Evolutionary conservation across 2,797 vertebrate species (phyloP), one percentile per base, ranked within the genome.

Genomic region (Myotis pilosus): DNA sequence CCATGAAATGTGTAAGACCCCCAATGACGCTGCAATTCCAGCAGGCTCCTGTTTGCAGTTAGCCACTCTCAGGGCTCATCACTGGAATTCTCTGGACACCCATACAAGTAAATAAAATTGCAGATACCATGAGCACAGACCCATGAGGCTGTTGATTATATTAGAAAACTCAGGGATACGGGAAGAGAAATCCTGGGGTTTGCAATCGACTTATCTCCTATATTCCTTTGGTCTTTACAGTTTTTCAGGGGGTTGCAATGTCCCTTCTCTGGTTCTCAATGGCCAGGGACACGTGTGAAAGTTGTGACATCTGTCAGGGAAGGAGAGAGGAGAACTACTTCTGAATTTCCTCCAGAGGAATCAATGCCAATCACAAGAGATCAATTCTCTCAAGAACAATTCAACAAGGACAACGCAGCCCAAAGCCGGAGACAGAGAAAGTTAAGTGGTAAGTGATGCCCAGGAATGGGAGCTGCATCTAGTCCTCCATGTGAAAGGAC

Each of bases 71-170:
- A 81, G 49, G 88, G 82, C 75, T 75, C 68, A 5, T 94, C 90
- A 28, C 60, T 53, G 51, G 85, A 92, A 95, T 83, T 96, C 93
- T 86, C 82, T 28, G 55, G 62, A 66, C 76, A 68, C 64, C 68
- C 82, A 87, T 76, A 91, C 86, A 96, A 95, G 92, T 84, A 88
- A 95, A 94, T 68, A 87, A 95, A 96, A 96, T 93, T 87, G 96
- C 92, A 96, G 92, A 80, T 74, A 81, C 86, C 69, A 91, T 0
- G 13, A 86, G 85, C 66, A 78, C 23, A 74, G 69, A 69, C 87
- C 85, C 76, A 51, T 30, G 49, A 80, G 82, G 85, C 57, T 76
- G 64, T 0, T 85, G 94, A 95, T 84, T 38, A 68, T 36, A 62
- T 74, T 53, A 82, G 78, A 82, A 92, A 80, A 93, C 62, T 86